Percentiles rank a stretch among this genome's conserved stretches.
Conservation (phyloP, 2,888 invertebrate genomes). For the Sphecodes monilicornis region DNA sequence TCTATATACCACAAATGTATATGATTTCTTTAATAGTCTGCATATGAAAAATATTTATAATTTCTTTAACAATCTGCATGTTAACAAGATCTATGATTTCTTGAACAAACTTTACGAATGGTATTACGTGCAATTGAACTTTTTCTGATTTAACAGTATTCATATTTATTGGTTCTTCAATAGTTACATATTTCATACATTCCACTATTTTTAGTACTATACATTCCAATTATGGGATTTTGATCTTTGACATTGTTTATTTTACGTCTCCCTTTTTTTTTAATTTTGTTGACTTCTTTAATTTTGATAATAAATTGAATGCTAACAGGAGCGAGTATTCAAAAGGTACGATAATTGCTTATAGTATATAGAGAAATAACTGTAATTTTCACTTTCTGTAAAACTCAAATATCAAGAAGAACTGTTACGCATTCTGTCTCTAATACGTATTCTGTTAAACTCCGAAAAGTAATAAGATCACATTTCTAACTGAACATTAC, state of each 20-base stretch:
- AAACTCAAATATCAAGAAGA: neutral
- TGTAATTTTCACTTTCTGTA: conserved; percentile 19
- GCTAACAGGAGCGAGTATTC: conserved; percentile 69
- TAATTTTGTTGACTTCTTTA: conserved; percentile 54
- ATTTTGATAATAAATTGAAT: conserved; percentile 70
- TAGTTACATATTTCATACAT: conserved; percentile 33
- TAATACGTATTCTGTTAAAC: conserved; percentile 3
- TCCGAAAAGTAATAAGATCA: conserved; percentile 1
- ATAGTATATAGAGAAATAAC: conserved; percentile 44
- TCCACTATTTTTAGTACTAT: conserved; percentile 27
- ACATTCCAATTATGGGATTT: conserved; percentile 38
- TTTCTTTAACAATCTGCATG: conserved; percentile 57
- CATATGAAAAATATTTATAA: conserved; percentile 52
- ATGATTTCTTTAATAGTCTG: conserved; percentile 58
- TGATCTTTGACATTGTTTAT: conserved; percentile 53
- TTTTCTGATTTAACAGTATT: conserved; percentile 17
- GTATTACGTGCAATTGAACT: conserved; percentile 28
- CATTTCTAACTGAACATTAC: conserved; percentile 10
- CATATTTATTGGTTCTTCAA: conserved; percentile 21
- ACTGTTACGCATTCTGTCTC: conserved; percentile 7
- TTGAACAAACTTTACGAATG: conserved; percentile 44
- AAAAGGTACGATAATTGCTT: conserved; percentile 72
- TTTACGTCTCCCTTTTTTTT: conserved; percentile 49
- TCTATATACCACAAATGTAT: conserved; percentile 38
- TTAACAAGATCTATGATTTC: conserved; percentile 62